Evolutionary conservation across 2,113 vertebrate genomes (phyloP), one percentile per base, ranked within the genome.

Genomic region (Epinephelus lanceolatus): DNA sequence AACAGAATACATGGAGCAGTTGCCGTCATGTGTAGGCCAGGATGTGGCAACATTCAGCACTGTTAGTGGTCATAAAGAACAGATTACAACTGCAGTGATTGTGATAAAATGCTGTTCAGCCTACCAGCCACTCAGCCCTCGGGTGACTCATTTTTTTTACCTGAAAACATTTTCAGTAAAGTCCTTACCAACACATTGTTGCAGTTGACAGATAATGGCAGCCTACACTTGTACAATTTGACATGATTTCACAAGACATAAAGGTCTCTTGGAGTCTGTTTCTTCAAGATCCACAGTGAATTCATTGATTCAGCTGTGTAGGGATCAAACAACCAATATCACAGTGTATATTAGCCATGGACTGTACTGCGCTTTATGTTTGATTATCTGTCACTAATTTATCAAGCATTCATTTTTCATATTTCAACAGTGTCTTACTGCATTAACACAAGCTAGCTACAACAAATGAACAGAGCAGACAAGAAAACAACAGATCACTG

Each of bases 111-210:
- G 27, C 56, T 71, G 10, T 42, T 83, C 47, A 78, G 56, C 19
- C 19, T 73, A 30, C 30, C n/a, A 69, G 21, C 56, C 73, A 66
- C 56, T 56, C 78, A 74, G 63, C 69, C 13, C 15, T 66, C 51
- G 42, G 21, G 60, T 67, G 71, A 71, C 27, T 81, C 74, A 85
- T 67, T 72, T 71, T 37, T 68, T 80, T 78, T 40, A 79, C 56
- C 56, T 72, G 42, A 69, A 78, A 85, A 59, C 37, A 62, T 71
- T 85, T 67, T 77, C 77, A 63, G n/a, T 76, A 65, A 11, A 71
- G 68, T 72, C 55, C 42, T 4, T 0, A 53, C 76, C 25, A 55
- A 49, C n/a, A 59, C 30, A 53, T 37, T 49, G 60, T 83, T 45
- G 33, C 56, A 53, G 79, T 23, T 80, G 75, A 76, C 56, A 63